phyloP scores from a whole-genome alignment of 2,888 invertebrate genomes.

The Agonopterix subpropinquella region DNA sequence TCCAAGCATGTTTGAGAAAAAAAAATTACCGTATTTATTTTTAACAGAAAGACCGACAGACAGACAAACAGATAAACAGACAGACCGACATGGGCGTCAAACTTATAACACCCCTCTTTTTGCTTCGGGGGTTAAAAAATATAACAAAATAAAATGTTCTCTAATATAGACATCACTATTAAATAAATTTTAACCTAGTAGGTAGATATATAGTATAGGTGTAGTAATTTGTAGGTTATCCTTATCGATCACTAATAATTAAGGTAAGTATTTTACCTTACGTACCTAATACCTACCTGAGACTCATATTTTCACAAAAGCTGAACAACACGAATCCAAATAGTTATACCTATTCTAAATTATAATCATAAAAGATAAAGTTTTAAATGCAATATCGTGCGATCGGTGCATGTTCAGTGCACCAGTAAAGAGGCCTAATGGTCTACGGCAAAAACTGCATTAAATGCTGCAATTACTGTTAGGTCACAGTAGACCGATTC shows the following conservation, averaged over 20 bases:
- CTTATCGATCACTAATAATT: too few relatives aligned
- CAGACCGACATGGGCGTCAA: too few relatives aligned
- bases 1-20: too few relatives aligned
- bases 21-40: too few relatives aligned
- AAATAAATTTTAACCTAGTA: background rate
- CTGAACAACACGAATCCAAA: background rate
- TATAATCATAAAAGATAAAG: background rate
- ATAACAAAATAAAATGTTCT: too few relatives aligned
- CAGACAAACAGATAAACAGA: too few relatives aligned
- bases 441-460: slow-evolving; percentile 37
- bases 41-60: too few relatives aligned
- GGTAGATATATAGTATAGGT: too few relatives aligned
- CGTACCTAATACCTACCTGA: too few relatives aligned
- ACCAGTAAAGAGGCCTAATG: slow-evolving; percentile 48
- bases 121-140: too few relatives aligned
- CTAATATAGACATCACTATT: too few relatives aligned
- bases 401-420: slow-evolving; percentile 27
- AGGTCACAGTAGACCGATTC: slow-evolving; percentile 46
- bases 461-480: slow-evolving; percentile 41
- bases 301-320: background rate
- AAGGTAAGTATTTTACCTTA: background rate
- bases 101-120: too few relatives aligned
- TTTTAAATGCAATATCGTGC: slow-evolving; percentile 4
- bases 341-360: background rate
- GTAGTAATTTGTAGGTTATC: background rate